phyloP scores from a whole-genome alignment of 1,140 invertebrate genomes.

The Mycetomoellerius zeteki region DNA sequence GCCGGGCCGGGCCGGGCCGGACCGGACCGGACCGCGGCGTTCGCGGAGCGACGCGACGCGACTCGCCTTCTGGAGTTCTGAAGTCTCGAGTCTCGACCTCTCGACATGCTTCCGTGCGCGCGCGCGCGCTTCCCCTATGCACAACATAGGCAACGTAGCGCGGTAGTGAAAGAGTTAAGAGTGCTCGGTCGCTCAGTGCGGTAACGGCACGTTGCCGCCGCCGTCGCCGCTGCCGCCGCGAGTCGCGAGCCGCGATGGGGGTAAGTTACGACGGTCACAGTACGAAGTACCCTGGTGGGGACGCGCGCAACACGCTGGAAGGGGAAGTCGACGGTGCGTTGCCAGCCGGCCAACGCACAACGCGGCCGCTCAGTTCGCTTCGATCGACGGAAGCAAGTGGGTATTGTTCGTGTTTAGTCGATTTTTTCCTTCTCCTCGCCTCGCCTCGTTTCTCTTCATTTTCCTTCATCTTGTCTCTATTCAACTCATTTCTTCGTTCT shows the following conservation, averaged over 20 bases:
- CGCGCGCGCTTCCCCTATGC: not conserved
- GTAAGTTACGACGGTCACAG: not conserved
- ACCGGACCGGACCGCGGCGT: not conserved
- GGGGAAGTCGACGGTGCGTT: slow-evolving; percentile 12
- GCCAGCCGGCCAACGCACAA: slow-evolving; percentile 28
- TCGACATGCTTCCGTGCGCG: not conserved
- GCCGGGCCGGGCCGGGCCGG: no score
- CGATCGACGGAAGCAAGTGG: slow-evolving; percentile 76
- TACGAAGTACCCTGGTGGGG: not conserved
- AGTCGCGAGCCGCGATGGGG: not conserved
- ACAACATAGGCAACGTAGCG: not conserved
- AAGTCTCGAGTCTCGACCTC: not conserved
- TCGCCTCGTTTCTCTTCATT: not conserved
- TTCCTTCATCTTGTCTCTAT: not conserved
- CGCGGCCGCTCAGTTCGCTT: slow-evolving; percentile 80
- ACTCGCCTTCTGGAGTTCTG: not conserved
- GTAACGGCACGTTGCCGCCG: not conserved
- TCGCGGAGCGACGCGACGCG: not conserved
- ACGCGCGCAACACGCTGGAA: not conserved
- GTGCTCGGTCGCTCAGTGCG: no score
- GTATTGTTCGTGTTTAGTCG: slow-evolving; percentile 5
- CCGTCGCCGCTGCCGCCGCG: no score
- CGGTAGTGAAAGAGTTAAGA: slow-evolving; percentile 18
- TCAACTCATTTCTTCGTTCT: not conserved
- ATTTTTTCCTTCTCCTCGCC: not conserved